phyloP scores from a whole-genome alignment of 1,140 invertebrate genomes.

The Drosophila equinoxialis region DNA sequence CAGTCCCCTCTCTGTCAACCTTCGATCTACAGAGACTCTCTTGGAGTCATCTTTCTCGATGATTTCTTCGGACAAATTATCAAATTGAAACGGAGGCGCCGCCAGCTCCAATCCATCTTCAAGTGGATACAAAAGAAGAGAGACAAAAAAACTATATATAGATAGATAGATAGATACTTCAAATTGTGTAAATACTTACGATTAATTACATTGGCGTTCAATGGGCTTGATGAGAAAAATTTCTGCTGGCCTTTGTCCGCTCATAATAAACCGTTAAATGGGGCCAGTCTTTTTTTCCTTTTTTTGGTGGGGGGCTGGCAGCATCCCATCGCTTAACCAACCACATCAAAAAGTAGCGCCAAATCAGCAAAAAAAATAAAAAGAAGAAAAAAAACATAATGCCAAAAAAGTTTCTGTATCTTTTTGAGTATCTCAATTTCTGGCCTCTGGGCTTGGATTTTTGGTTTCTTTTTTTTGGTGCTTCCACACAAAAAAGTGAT shows the following conservation, averaged over 20 bases:
- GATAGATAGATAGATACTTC: constrained; percentile 16
- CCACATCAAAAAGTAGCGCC: constrained; percentile 47
- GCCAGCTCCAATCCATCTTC: constrained; percentile 21
- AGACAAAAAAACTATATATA: neutral
- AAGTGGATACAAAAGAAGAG: constrained; percentile 26
- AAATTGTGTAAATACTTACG: constrained; percentile 69
- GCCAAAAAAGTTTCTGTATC: constrained; percentile 45
- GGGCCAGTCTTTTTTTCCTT: constrained; percentile 42
- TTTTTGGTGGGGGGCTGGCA: neutral
- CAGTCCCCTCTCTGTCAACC: constrained; percentile 19
- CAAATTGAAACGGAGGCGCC: constrained; percentile 37
- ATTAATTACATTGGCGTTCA: constrained; percentile 69
- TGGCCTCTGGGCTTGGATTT: constrained; percentile 34
- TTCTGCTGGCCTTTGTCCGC: constrained; percentile 42
- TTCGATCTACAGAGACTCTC: neutral
- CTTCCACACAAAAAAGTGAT: constrained; percentile 42
- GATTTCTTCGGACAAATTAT: neutral
- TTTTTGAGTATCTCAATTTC: constrained; percentile 24
- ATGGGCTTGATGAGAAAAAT: constrained; percentile 50
- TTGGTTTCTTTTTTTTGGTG: constrained; percentile 14
- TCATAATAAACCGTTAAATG: constrained; percentile 71
- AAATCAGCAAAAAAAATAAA: constrained; percentile 21
- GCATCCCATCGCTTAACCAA: neutral
- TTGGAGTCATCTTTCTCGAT: constrained; percentile 21
- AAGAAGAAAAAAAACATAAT: constrained; percentile 45